Percentiles rank a stretch among this genome's conserved stretches.
Evolutionary conservation across 2,113 vertebrate species (phyloP).

Genomic region (Theropithecus gelada): DNA sequence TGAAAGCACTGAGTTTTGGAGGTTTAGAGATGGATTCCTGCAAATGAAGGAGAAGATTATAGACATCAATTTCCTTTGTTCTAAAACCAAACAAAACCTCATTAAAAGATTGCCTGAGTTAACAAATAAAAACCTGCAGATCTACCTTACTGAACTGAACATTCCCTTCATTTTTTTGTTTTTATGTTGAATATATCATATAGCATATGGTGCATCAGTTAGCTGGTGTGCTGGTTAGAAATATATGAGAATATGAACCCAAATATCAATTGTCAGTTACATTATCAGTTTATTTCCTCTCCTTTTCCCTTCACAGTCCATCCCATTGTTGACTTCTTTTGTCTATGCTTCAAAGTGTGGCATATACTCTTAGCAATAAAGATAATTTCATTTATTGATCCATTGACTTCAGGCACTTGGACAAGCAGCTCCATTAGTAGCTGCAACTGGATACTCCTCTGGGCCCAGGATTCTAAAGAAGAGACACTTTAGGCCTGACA

Average conservation of each 20-base stretch:
- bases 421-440: conserved; percentile 66
- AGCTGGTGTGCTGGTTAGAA: neutral
- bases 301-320: neutral
- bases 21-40: neutral
- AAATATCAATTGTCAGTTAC: neutral
- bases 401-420: conserved; percentile 41
- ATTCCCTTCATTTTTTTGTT: neutral
- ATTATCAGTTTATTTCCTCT: neutral
- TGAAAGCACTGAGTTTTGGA: neutral
- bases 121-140: neutral
- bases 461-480: conserved; percentile 44
- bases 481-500: conserved; percentile 67
- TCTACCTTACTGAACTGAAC: neutral
- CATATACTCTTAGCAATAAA: conserved; percentile 12
- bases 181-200: neutral
- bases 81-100: neutral
- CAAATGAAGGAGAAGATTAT: fast-evolving
- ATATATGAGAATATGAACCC: neutral
- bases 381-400: conserved; percentile 53
- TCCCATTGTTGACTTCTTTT: neutral
- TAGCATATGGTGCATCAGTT: neutral
- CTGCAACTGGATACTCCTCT: conserved; percentile 45
- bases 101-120: neutral
- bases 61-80: neutral
- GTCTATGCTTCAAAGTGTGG: neutral